These are phyloP conservation scores for Ambastaia sidthimunki DNA, from an alignment of 2,797 vertebrate species.

Conservation along the genomic window DNA sequence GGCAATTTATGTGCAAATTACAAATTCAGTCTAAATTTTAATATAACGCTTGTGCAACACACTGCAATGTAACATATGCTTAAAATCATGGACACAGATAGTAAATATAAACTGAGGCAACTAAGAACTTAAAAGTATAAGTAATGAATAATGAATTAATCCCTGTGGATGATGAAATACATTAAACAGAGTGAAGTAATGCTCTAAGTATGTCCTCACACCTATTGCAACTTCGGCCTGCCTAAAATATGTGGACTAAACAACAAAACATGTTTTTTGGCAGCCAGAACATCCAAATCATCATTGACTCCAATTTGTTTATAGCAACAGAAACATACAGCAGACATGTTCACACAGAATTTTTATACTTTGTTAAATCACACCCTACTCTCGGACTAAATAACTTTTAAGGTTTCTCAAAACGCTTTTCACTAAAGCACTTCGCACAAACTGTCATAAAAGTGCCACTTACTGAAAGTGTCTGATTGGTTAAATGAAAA, in stretches of 20 bases:
- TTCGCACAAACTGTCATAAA: constrained; percentile 12
- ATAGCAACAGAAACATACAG: constrained; percentile 22
- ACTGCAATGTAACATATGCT: constrained; percentile 9
- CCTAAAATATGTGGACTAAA: constrained; percentile 18
- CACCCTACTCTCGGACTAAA: constrained; percentile 16
- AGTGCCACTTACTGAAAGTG: constrained; percentile 44
- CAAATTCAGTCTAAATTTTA: constrained; percentile 9
- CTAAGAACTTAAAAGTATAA: neutral
- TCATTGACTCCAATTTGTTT: constrained; percentile 9
- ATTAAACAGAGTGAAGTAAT: neutral
- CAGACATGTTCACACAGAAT: constrained; percentile 29
- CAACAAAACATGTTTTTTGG: constrained; percentile 33
- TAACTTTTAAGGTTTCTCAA: neutral
- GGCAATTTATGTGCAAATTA: constrained; percentile 28
- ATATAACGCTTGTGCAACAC: constrained; percentile 7
- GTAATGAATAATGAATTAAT: constrained; percentile 8
- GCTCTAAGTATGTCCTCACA: neutral
- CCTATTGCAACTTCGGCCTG: constrained; percentile 34
- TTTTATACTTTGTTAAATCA: constrained; percentile 33
- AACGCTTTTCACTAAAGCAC: constrained; percentile 2
- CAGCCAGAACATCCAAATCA: constrained; percentile 18
- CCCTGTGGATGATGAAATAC: neutral
- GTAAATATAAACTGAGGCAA: neutral
- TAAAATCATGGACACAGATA: neutral
- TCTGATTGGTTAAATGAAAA: constrained; percentile 49